Conservation (phyloP, 1,140 invertebrate species). For the Drosophila ohnishii region DNA sequence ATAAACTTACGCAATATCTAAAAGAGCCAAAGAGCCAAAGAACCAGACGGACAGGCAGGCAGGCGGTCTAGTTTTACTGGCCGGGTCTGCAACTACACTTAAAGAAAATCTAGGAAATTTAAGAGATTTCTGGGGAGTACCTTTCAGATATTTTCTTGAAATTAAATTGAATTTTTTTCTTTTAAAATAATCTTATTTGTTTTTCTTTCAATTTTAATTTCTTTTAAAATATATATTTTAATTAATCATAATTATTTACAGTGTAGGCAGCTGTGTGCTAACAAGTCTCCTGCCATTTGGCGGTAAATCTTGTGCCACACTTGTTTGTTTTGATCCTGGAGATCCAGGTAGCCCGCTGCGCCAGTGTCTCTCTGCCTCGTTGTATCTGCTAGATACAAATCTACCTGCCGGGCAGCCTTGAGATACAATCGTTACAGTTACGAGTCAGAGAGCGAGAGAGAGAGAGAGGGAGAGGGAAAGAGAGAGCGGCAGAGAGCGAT, state of each 20-base stretch:
- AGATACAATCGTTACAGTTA: slow-evolving; percentile 69
- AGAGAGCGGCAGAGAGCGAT: slow-evolving; percentile 10
- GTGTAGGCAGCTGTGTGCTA: slow-evolving; percentile 11
- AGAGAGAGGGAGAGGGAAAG: neutral
- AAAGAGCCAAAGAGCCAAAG: slow-evolving; percentile 51
- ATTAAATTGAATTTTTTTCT: too few relatives aligned
- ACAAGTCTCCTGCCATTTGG: slow-evolving; percentile 39
- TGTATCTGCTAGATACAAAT: slow-evolving; percentile 12
- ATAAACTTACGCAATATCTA: slow-evolving; percentile 73
- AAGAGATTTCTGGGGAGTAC: too few relatives aligned
- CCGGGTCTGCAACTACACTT: slow-evolving; percentile 2
- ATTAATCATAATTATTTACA: neutral
- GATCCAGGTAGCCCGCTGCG: slow-evolving; percentile 49
- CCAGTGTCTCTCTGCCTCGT: slow-evolving; percentile 1
- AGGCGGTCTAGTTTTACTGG: slow-evolving; percentile 26
- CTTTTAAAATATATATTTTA: neutral
- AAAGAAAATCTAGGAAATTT: neutral
- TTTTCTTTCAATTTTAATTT: too few relatives aligned
- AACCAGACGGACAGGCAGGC: slow-evolving; percentile 25
- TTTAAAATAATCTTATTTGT: neutral
- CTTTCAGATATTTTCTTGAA: neutral
- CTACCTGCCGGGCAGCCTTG: slow-evolving; percentile 72
- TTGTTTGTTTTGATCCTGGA: slow-evolving; percentile 53
- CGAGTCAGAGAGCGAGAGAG: slow-evolving; percentile 5
- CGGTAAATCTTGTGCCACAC: slow-evolving; percentile 55